Evolutionary conservation across 2,888 invertebrate species (phyloP), one percentile per base, ranked within the genome.

Genomic region (Limenitis camilla): DNA sequence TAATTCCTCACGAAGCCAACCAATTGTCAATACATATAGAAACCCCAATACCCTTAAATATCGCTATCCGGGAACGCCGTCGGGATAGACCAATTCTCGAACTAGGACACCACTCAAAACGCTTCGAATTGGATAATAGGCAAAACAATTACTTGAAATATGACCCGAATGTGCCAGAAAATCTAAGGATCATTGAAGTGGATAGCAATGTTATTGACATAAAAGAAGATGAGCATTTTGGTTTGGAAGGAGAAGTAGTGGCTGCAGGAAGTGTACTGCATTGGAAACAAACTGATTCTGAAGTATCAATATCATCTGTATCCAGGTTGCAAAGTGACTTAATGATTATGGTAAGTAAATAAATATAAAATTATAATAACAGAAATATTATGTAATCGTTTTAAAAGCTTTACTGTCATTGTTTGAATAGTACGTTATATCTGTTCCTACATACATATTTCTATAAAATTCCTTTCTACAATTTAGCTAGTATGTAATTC

Each of bases 181-280:
- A 85, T 53, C 61, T 86, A n/a, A 82, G 81, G 57, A 85, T 87
- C 28, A 69, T 86, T 33, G 81, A 86, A 61, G 76, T 86, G 9
- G 80, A 85, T 56, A 83, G 72, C 56, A 77, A 84, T 41, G 76
- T 85, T 5, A 81, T 83, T 59, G 81, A 85, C 58, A 78, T 83
- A 39, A 82, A 78, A 56, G 85, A 85, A 54, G 76, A 68, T 1
- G 69, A 67, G 9, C 61, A 58, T 3, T 71, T 61, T 39, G 71
- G 72, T 2, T 76, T 71, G 66, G 81, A 82, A 54, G 87, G 87
- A 1, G 69, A 71, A 39, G 76, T 74, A 11, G 82, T 82, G 5
- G 79, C 79, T 0, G 81, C 81, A 0, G 85, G 85, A 1, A 76
- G 80, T 1, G 56, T 83, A 2, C 60, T 86, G 27, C 69, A 67